Percentiles rank a stretch among this genome's conserved stretches.
These are phyloP conservation scores for Sceliomorpha sp. DNA, from an alignment of 2,888 invertebrate genomes.

Conservation along the genomic window DNA sequence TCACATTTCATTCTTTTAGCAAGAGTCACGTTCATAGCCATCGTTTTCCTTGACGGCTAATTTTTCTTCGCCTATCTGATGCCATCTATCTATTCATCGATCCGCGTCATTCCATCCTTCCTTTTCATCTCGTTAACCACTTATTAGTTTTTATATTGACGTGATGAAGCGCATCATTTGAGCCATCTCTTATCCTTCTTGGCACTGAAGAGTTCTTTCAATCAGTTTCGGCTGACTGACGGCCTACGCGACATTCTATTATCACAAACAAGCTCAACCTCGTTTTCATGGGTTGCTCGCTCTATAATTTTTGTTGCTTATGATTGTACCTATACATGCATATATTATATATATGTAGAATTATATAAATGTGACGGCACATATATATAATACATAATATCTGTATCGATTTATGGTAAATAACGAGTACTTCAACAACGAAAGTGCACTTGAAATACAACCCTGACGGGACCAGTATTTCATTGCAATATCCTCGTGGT, in stretches of 20 bases:
- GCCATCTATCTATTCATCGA: slow-evolving; percentile 32
- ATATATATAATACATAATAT: slow-evolving; percentile 7
- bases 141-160: slow-evolving; percentile 26
- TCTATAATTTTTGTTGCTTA: slow-evolving; percentile 2
- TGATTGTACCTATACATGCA: background rate
- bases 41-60: slow-evolving; percentile 32
- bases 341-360: background rate
- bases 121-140: slow-evolving; percentile 32
- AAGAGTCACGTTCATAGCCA: slow-evolving; percentile 37
- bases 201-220: background rate
- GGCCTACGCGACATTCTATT: slow-evolving; percentile 3
- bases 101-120: slow-evolving; percentile 10
- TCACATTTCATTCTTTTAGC: slow-evolving; percentile 51
- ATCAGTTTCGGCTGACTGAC: slow-evolving; percentile 3
- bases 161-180: slow-evolving; percentile 5
- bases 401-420: slow-evolving; percentile 49
- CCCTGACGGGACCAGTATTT: slow-evolving; percentile 45
- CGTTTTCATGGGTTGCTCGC: background rate
- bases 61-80: slow-evolving; percentile 33
- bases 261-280: slow-evolving; percentile 1
- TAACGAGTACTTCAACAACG: slow-evolving; percentile 34
- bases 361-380: slow-evolving; percentile 1
- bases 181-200: slow-evolving; percentile 1
- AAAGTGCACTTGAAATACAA: slow-evolving; percentile 39
- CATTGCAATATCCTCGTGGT: slow-evolving; percentile 24